Evolutionary conservation across 1,140 invertebrate genomes (phyloP).

Genomic region (Himalopsyche phryganea): DNA sequence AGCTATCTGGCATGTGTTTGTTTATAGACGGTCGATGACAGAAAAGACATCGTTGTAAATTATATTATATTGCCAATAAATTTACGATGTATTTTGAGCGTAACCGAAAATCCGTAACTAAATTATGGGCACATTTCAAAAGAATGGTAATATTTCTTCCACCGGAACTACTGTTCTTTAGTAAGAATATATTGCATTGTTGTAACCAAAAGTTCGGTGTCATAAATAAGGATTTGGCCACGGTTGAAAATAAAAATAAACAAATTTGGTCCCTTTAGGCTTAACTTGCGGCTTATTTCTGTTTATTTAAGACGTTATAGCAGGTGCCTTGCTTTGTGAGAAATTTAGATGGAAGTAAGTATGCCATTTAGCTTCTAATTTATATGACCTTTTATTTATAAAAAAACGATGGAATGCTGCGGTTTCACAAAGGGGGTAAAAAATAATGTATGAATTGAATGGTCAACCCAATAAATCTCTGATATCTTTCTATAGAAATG

Average conservation of each 20-base stretch:
- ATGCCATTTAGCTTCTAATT: too few relatives aligned
- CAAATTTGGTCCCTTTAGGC: not conserved
- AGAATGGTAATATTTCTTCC: conserved; percentile 4
- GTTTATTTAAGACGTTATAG: too few relatives aligned
- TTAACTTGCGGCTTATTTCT: too few relatives aligned
- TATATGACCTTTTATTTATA: too few relatives aligned
- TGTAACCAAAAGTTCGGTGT: conserved; percentile 16
- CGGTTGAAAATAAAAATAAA: conserved; percentile 29
- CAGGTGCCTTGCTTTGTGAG: too few relatives aligned
- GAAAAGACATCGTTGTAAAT: conserved; percentile 6
- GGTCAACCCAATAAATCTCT: too few relatives aligned
- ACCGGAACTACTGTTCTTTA: conserved; percentile 9
- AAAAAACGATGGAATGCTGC: too few relatives aligned
- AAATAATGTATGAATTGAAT: too few relatives aligned
- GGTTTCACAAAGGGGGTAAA: too few relatives aligned
- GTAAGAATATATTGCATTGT: conserved; percentile 21
- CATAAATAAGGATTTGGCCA: conserved; percentile 31
- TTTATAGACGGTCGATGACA: conserved; percentile 7
- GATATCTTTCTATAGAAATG: too few relatives aligned
- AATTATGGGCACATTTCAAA: conserved; percentile 6
- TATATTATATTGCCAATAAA: not conserved
- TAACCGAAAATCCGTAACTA: conserved; percentile 10
- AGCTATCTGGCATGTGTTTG: not conserved
- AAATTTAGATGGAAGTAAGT: too few relatives aligned
- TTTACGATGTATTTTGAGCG: conserved; percentile 4